phyloP scores from a whole-genome alignment of 2,113 vertebrate genomes.

The Struthio camelus region DNA sequence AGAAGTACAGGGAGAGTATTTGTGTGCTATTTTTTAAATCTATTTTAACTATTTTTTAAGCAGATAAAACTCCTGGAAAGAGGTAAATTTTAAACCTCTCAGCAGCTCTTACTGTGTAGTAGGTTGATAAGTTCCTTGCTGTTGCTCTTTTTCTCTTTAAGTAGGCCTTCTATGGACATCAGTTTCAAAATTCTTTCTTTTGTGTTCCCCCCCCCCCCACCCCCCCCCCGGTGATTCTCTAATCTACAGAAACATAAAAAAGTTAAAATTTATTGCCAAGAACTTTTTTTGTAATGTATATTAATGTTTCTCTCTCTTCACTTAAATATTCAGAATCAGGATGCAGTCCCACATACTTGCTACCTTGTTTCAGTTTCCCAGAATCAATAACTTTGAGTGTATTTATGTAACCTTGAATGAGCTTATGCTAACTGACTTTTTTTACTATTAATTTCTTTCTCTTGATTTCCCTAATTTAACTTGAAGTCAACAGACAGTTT shows the following conservation, averaged over 20 bases:
- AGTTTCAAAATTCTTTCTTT: not conserved
- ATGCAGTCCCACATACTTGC: not conserved
- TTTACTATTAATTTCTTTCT: not conserved
- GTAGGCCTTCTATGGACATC: not conserved
- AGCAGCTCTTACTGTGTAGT: not conserved
- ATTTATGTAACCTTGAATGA: not conserved
- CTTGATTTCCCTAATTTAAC: not conserved
- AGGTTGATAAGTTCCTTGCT: not conserved
- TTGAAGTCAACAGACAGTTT: not conserved
- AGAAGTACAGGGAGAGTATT: not conserved
- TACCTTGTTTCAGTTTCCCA: not conserved
- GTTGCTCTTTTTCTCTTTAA: not conserved
- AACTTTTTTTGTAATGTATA: not conserved
- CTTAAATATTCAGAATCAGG: not conserved
- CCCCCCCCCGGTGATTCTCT: no score
- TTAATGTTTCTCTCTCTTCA: not conserved
- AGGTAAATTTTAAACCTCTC: not conserved
- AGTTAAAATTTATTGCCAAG: not conserved
- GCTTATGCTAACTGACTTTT: not conserved
- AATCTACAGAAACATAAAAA: not conserved
- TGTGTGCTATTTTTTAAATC: not conserved
- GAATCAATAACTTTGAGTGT: not conserved
- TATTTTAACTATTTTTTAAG: not conserved
- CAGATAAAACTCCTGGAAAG: not conserved
- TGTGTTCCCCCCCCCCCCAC: not conserved